Evolutionary conservation across 2,113 vertebrate genomes (phyloP).

Genomic region (Pheucticus melanocephalus): DNA sequence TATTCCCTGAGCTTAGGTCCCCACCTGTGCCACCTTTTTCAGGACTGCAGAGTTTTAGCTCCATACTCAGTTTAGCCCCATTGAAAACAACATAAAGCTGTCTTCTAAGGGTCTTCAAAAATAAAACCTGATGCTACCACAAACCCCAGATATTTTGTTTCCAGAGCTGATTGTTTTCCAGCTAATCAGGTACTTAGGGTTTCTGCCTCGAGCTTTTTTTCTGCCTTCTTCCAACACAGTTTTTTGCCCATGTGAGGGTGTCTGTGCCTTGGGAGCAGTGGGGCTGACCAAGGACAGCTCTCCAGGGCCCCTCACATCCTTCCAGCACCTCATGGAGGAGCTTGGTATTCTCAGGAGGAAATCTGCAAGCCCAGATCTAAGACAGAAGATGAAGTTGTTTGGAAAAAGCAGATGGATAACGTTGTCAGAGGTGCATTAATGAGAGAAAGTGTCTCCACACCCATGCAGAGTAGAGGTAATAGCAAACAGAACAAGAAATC

Average conservation of each 20-base stretch:
- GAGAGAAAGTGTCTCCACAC: not conserved
- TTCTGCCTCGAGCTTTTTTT: not conserved
- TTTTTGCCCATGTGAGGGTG: not conserved
- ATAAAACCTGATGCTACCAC: not conserved
- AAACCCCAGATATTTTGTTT: not conserved
- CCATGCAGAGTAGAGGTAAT: not conserved
- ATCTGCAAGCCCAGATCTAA: not conserved
- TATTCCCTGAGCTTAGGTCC: not conserved
- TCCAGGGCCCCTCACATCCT: not conserved
- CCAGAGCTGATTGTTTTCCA: not conserved
- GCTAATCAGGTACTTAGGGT: not conserved
- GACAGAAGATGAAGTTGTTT: conserved; percentile 2
- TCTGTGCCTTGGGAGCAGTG: not conserved
- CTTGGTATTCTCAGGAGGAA: not conserved
- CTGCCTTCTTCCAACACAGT: not conserved
- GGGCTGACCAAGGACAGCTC: not conserved
- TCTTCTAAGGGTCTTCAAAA: not conserved
- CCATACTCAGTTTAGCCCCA: not conserved
- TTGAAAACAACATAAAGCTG: not conserved
- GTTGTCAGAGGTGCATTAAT: conserved; percentile 25
- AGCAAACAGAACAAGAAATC: not conserved
- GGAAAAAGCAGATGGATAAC: conserved; percentile 13
- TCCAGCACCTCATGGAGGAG: not conserved
- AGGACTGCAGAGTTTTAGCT: fast-evolving
- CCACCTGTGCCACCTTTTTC: not conserved